phyloP scores from a whole-genome alignment of 2,888 invertebrate genomes.

The Pristionchus japonicus region DNA sequence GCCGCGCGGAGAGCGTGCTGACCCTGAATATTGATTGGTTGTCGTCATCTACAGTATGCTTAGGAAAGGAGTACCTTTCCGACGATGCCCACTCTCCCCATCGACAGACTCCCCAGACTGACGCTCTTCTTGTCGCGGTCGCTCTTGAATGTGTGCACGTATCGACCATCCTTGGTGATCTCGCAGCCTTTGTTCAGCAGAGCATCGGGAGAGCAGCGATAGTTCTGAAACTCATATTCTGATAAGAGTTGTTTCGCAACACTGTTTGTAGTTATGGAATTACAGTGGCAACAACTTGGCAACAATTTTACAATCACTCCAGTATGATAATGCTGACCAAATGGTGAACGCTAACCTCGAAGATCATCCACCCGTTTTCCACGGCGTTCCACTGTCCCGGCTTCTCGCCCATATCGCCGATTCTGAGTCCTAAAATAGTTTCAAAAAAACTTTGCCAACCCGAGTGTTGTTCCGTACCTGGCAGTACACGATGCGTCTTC shows the following conservation, averaged over 20 bases:
- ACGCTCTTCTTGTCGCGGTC: conserved; percentile 63
- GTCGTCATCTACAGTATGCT: not conserved
- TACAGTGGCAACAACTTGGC: no score
- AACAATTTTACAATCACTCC: no score
- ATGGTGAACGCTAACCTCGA: conserved; percentile 53
- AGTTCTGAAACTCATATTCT: conserved; percentile 80
- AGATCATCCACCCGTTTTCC: conserved; percentile 84
- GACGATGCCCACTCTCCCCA: conserved; percentile 86
- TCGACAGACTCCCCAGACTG: conserved; percentile 59
- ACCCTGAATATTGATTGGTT: conserved; percentile 72
- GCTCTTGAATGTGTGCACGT: conserved; percentile 88
- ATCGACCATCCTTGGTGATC: conserved; percentile 87
- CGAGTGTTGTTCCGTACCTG: not conserved
- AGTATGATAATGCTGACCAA: no score
- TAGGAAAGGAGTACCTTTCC: conserved; percentile 59
- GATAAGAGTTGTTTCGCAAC: not conserved
- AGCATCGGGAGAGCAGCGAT: conserved; percentile 88
- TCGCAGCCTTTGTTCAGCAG: conserved; percentile 90
- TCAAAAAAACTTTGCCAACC: not conserved
- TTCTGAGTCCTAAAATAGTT: conserved; percentile 83
- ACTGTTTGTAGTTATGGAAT: not conserved
- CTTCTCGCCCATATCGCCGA: conserved; percentile 94
- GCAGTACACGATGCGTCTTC: not conserved
- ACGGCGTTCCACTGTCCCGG: conserved; percentile 87
- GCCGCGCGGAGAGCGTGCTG: conserved; percentile 83